Conservation (phyloP, 2,113 vertebrate genomes). For the Pelusios castaneus region DNA sequence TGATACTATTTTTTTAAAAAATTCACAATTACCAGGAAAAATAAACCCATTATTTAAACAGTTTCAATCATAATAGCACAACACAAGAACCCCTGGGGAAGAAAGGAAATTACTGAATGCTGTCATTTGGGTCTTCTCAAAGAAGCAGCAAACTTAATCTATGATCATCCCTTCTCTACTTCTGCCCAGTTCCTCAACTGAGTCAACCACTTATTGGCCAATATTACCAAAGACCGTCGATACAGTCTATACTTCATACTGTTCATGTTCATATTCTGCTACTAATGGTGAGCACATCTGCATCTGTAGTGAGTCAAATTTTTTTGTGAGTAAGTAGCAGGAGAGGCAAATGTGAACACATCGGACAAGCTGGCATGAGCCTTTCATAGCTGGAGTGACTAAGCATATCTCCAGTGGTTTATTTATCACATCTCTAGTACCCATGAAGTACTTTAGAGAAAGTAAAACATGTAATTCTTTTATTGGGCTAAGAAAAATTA, state of each 20-base stretch:
- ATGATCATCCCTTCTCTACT: neutral
- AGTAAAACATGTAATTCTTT: constrained; percentile 19
- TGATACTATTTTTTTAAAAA: neutral
- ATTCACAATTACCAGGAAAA: neutral
- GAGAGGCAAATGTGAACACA: neutral
- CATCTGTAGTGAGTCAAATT: neutral
- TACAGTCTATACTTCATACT: neutral
- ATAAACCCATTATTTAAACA: neutral
- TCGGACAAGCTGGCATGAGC: neutral
- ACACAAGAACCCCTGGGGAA: neutral
- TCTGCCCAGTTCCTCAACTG: neutral
- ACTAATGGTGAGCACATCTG: neutral
- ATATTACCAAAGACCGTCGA: neutral
- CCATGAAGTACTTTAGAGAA: neutral
- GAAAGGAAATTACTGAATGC: neutral
- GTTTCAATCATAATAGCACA: neutral
- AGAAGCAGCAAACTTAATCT: neutral
- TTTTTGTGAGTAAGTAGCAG: neutral
- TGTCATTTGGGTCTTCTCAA: neutral
- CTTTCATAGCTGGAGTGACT: neutral
- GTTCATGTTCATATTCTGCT: neutral
- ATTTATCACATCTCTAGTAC: constrained; percentile 15
- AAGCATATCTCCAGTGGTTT: neutral
- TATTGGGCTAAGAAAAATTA: neutral
- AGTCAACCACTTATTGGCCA: neutral